Percentiles rank a stretch among this genome's conserved stretches.
These are phyloP conservation scores for Charina bottae DNA, from an alignment of 2,113 vertebrate species.

Conservation along the genomic window DNA sequence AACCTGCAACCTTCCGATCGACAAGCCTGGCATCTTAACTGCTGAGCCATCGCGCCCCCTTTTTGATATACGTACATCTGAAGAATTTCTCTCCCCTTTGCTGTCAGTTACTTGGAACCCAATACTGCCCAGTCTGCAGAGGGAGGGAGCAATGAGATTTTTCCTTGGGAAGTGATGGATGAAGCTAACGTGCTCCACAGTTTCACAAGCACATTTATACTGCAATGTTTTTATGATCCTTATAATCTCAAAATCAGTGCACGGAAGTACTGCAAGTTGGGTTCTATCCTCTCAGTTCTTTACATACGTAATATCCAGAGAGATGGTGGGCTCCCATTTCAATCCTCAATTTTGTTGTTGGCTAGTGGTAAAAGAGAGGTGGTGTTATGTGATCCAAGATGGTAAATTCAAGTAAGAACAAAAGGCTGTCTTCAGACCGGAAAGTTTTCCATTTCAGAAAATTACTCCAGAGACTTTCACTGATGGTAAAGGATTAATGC, in stretches of 20 bases:
- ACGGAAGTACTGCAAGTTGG: neutral
- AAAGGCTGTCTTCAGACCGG: neutral
- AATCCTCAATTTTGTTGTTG: neutral
- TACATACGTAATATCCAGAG: neutral
- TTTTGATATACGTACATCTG: neutral
- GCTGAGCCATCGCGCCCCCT: no score
- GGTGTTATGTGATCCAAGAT: neutral
- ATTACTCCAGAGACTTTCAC: neutral
- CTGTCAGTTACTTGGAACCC: neutral
- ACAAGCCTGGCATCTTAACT: no score
- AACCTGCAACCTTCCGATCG: no score
- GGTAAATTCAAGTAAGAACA: neutral
- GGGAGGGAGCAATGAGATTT: neutral
- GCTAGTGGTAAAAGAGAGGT: neutral
- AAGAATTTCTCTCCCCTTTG: neutral
- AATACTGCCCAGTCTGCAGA: neutral
- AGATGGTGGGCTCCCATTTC: neutral
- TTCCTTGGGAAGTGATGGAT: neutral
- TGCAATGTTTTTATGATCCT: conserved; percentile 9
- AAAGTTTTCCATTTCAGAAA: neutral
- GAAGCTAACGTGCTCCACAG: neutral
- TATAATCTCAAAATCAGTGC: neutral
- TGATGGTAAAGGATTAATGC: neutral
- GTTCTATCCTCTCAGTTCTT: neutral
- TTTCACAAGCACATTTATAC: neutral